A percentile compares a stretch with the other conserved stretches of the same genome.
These are phyloP conservation scores for Augochlorella aurata DNA, from an alignment of 2,888 invertebrate species.

Conservation along the genomic window DNA sequence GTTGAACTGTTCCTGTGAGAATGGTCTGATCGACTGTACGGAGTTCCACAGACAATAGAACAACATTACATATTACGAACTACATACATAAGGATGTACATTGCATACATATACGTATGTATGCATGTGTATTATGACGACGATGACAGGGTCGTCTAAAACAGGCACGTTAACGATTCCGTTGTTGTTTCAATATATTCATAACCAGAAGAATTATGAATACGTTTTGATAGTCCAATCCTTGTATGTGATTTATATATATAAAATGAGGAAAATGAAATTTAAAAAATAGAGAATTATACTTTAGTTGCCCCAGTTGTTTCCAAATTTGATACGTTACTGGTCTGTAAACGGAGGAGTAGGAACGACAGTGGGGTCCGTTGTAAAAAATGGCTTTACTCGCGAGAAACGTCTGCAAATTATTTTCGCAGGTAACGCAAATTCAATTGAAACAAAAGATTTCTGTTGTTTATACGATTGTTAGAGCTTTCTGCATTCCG, in stretches of 20 bases:
- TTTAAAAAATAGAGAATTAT: not conserved
- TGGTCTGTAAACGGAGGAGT: conserved; percentile 37
- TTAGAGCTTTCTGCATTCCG: not conserved
- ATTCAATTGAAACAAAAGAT: not conserved
- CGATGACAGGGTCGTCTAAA: no score
- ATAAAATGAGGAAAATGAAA: not conserved
- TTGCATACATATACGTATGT: no score
- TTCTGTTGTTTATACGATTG: not conserved
- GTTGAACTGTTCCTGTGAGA: no score
- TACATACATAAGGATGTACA: no score
- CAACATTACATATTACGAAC: no score
- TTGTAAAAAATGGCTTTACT: conserved; percentile 76
- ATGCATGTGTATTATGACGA: no score
- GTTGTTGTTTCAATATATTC: not conserved
- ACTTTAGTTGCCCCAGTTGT: not conserved
- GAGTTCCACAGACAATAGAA: no score
- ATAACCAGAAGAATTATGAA: not conserved
- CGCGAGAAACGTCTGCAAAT: conserved; percentile 75
- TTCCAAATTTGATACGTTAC: conserved; percentile 38
- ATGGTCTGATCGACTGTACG: no score
- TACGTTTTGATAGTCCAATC: not conserved
- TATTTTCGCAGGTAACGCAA: conserved; percentile 74
- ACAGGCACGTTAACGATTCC: not conserved
- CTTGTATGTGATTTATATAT: not conserved
- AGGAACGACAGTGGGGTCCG: conserved; percentile 45